Conservation (phyloP, 2,797 vertebrate species). For the Psittacula derbiana region DNA sequence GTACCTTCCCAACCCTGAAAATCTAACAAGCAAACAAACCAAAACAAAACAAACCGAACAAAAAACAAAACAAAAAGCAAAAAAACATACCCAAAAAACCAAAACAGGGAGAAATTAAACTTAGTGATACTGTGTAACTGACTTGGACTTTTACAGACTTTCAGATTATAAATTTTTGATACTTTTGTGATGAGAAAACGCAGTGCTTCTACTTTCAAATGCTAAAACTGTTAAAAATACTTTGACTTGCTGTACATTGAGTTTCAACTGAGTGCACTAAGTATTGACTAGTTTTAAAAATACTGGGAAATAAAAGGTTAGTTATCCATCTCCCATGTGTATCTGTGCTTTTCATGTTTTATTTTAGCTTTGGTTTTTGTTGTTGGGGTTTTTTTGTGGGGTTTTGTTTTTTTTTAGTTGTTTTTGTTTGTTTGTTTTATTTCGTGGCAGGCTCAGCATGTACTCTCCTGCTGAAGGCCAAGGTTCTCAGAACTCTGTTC, state of each 20-base stretch:
- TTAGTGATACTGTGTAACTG: background rate
- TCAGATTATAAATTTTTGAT: background rate
- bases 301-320: background rate
- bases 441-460: background rate
- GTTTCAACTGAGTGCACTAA: background rate
- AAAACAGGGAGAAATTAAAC: background rate
- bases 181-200: background rate
- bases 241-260: background rate
- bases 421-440: background rate
- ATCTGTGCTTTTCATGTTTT: background rate
- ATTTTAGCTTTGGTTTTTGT: fast-evolving
- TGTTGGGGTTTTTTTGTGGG: fast-evolving
- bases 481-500: background rate
- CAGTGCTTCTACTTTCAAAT: background rate
- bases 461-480: background rate
- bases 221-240: background rate
- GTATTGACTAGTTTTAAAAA: background rate
- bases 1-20: background rate
- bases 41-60: too few relatives aligned
- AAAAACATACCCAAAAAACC: background rate
- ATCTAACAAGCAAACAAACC: background rate
- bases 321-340: background rate
- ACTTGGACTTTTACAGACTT: background rate
- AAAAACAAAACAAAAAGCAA: too few relatives aligned
- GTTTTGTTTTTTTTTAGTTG: too few relatives aligned